Percentiles rank a stretch among this genome's conserved stretches.
phyloP scores from a whole-genome alignment of 2,888 invertebrate species.

The Trichacis sp. region DNA sequence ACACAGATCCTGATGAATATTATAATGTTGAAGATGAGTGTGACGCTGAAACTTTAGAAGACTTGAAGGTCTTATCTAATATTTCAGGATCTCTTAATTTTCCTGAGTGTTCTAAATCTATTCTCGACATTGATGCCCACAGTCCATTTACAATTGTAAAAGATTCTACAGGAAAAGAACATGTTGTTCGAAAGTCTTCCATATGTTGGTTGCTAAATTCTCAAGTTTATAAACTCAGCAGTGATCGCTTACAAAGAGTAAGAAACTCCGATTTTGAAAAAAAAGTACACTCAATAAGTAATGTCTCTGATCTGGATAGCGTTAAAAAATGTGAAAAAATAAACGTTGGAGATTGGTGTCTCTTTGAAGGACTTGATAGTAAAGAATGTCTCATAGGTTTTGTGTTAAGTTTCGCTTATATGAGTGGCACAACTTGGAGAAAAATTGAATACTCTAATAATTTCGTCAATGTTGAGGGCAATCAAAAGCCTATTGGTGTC shows the following conservation, averaged over 20 bases:
- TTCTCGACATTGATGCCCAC: neutral
- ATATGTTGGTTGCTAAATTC: constrained; percentile 16
- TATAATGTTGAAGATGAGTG: constrained; percentile 2
- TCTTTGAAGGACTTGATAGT: constrained; percentile 14
- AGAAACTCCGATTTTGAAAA: constrained; percentile 4
- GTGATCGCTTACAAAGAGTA: constrained; percentile 15
- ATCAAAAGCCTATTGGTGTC: constrained; percentile 18
- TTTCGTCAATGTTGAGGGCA: constrained; percentile 12
- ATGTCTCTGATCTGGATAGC: neutral
- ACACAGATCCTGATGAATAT: neutral
- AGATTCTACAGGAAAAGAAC: constrained; percentile 12
- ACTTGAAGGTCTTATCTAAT: constrained; percentile 1
- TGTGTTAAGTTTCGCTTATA: constrained; percentile 14
- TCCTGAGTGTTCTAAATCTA: neutral
- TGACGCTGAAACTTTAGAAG: neutral
- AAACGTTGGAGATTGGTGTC: constrained; percentile 24
- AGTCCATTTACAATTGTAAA: constrained; percentile 3
- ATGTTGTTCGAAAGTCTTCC: constrained; percentile 16
- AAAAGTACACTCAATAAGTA: no score
- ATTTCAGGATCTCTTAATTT: constrained; percentile 3
- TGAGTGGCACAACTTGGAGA: constrained; percentile 16
- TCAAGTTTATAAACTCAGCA: constrained; percentile 10
- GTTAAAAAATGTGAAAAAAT: constrained; percentile 8
- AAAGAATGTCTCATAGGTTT: constrained; percentile 18
- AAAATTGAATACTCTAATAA: constrained; percentile 1